Evolutionary conservation across 2,797 vertebrate species (phyloP), one percentile per base, ranked within the genome.

Genomic region (Nyctalus aviator): DNA sequence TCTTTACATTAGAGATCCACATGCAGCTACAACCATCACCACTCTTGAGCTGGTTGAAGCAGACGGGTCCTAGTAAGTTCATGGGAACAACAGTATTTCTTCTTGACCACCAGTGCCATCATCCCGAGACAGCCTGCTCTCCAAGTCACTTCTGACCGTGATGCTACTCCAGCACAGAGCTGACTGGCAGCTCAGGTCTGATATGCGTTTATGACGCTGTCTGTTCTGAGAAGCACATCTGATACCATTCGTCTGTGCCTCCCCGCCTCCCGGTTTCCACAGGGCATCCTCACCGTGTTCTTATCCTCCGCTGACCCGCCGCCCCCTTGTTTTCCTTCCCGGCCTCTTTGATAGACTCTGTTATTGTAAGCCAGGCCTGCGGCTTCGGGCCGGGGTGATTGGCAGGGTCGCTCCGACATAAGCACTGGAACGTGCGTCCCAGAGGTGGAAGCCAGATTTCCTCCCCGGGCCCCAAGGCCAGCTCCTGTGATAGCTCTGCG

Each of bases 271-370:
- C 4, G 1, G 78, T 82, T 91, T 95, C 90, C 85, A 71, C 62
- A n/a, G 59, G 71, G 30, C 75, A 76, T 86, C 85, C 13, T 96
- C 78, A 15, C 89, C 90, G 12, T 94, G 46, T 72, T 94, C 89
- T 88, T 95, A 94, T 89, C 97, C 95, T 97, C 92, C 69, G 69
- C 44, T 94, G 92, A 96, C 96, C 91, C 35, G 94, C 57, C 85
- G 84, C 93, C 93, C 93, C 90, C 94, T 95, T 97, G 97, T 93
- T 96, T 57, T 94, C 92, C 44, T 93, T 97, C 90, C 81, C 93
- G 75, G 97, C 96, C 75, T 88, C 86, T 95, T 96, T 95, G 92
- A 48, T 95, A 53, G 96, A 97, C 97, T 96, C 96, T 96, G 94
- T 96, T 89, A 95, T 97, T 92, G 37, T 93, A 97, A 94, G 73